phyloP scores from a whole-genome alignment of 1,140 invertebrate species.

The Drosophila rhopaloa region DNA sequence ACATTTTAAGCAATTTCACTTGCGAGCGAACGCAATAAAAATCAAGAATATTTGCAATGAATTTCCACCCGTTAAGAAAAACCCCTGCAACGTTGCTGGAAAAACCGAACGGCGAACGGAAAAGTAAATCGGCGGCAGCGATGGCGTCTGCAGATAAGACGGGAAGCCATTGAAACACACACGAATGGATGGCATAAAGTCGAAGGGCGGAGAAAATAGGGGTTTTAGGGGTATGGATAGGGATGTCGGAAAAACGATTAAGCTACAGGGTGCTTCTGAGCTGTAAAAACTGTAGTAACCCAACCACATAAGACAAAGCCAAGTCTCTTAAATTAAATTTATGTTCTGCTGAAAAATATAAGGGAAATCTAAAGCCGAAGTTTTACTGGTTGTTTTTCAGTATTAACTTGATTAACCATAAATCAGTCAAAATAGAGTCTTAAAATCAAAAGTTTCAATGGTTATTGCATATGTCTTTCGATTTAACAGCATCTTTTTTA shows the following conservation, averaged over 20 bases:
- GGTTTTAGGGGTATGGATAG: background rate
- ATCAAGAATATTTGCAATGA: conserved; percentile 82
- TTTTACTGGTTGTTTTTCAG: background rate
- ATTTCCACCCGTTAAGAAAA: conserved; percentile 55
- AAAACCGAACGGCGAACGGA: conserved; percentile 39
- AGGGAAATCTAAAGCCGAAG: background rate
- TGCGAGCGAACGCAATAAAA: conserved; percentile 81
- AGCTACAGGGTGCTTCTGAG: conserved; percentile 34
- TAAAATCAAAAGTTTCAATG: background rate
- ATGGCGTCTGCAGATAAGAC: conserved; percentile 76
- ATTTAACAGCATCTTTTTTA: too few species aligned
- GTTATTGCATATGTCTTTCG: too few species aligned
- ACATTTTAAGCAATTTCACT: conserved; percentile 83
- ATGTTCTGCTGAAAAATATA: background rate
- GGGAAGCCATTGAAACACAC: conserved; percentile 71
- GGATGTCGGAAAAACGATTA: conserved; percentile 44
- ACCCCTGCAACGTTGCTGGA: conserved; percentile 17
- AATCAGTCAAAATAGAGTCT: background rate
- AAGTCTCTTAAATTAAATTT: conserved; percentile 16
- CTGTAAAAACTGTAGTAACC: conserved; percentile 26
- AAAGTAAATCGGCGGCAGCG: conserved; percentile 74
- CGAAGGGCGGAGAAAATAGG: conserved; percentile 26
- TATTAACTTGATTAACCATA: background rate
- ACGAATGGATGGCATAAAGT: conserved; percentile 53
- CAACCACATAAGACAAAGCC: conserved; percentile 8